These are phyloP conservation scores for Crepidodera aurea DNA, from an alignment of 2,888 invertebrate species.

Conservation along the genomic window DNA sequence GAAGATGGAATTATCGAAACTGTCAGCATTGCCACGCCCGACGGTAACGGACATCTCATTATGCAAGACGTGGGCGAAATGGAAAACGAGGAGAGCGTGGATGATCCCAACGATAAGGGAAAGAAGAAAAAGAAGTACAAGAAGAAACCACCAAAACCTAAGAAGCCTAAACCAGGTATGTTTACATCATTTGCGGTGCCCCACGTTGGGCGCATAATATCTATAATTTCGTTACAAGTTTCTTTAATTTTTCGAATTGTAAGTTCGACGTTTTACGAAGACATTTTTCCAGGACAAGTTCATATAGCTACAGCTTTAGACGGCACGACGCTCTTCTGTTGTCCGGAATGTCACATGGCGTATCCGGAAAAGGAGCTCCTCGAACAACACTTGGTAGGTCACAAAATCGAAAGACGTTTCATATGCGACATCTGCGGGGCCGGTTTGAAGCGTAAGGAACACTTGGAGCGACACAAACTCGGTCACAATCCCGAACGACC, in stretches of 20 bases:
- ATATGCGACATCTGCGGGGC: slow-evolving; percentile 82
- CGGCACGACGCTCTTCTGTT: slow-evolving; percentile 78
- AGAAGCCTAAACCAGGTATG: slow-evolving; percentile 75
- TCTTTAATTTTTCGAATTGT: no score
- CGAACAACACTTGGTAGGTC: slow-evolving; percentile 79
- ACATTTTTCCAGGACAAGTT: slow-evolving; percentile 73
- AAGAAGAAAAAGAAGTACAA: slow-evolving; percentile 83
- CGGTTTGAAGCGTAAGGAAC: slow-evolving; percentile 80
- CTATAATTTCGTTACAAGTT: no score
- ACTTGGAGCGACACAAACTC: slow-evolving; percentile 79
- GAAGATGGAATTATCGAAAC: slow-evolving; percentile 64
- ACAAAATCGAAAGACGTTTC: slow-evolving; percentile 81
- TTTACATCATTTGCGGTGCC: no score
- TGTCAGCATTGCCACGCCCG: slow-evolving; percentile 60
- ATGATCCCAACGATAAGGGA: slow-evolving; percentile 56
- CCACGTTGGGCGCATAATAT: no score
- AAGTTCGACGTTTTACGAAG: no score
- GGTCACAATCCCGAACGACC: slow-evolving; percentile 84
- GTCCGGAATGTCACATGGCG: slow-evolving; percentile 84
- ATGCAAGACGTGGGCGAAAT: slow-evolving; percentile 58
- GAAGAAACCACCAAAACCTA: slow-evolving; percentile 81
- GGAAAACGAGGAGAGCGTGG: slow-evolving; percentile 56
- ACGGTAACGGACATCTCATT: slow-evolving; percentile 54
- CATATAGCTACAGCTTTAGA: slow-evolving; percentile 78
- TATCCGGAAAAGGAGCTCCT: slow-evolving; percentile 81